Conservation (phyloP, 1,140 invertebrate species). For the Forficula auricularia region DNA sequence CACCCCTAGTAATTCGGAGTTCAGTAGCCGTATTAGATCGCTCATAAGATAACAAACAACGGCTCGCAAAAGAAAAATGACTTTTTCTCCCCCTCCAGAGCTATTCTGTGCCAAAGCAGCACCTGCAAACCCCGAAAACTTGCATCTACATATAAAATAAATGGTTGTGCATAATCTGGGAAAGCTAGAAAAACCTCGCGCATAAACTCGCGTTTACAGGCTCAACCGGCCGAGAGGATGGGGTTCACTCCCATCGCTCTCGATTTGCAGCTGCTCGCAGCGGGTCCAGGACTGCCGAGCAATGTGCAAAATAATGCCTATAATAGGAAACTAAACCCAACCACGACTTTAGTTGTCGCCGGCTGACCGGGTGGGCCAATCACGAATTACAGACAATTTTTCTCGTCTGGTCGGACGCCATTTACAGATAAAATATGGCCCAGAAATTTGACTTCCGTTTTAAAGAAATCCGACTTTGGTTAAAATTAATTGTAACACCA, state of each 20-base stretch:
- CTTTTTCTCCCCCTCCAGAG: conserved; percentile 8
- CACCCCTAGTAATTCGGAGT: conserved; percentile 26
- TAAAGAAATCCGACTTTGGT: conserved; percentile 19
- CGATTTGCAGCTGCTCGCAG: conserved; percentile 18
- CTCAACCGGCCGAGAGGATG: too few relatives aligned
- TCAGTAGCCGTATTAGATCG: conserved; percentile 24
- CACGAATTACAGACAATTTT: conserved; percentile 17
- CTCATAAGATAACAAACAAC: conserved; percentile 22
- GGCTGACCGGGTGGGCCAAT: conserved; percentile 18
- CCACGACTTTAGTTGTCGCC: conserved; percentile 23
- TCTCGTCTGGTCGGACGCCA: conserved; percentile 17
- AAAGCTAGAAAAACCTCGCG: conserved; percentile 12
- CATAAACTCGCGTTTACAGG: conserved; percentile 9
- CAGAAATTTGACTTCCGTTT: conserved; percentile 22
- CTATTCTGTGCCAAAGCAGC: conserved; percentile 16
- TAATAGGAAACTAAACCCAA: conserved; percentile 27
- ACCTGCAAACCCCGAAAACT: conserved; percentile 15
- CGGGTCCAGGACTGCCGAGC: conserved; percentile 13
- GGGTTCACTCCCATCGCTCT: conserved; percentile 11
- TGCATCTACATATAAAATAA: conserved; percentile 17
- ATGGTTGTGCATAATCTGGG: conserved; percentile 10
- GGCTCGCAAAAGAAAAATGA: conserved; percentile 24
- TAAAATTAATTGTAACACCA: conserved; percentile 15
- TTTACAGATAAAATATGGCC: conserved; percentile 21
- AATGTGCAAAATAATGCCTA: conserved; percentile 21